Percentiles rank a stretch among this genome's conserved stretches.
Evolutionary conservation across 2,888 invertebrate genomes (phyloP).

Genomic region (Amphipoea oculea): DNA sequence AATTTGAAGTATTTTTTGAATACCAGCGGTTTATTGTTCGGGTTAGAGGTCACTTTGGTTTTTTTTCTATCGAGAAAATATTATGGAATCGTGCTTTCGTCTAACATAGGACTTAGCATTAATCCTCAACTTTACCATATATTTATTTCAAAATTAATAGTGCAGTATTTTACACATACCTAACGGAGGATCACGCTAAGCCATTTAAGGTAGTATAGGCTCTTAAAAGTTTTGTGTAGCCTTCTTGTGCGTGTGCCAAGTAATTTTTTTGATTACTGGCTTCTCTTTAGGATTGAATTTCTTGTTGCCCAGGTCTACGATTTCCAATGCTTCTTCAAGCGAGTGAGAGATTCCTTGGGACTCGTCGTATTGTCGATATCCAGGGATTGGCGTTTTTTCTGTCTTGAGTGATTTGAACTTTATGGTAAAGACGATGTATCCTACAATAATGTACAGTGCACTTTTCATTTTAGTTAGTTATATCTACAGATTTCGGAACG

Average conservation of each 20-base stretch:
- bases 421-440: not conserved
- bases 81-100: too few species aligned
- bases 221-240: not conserved
- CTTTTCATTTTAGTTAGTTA: slow-evolving; percentile 16
- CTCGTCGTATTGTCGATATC: slow-evolving; percentile 10
- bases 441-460: not conserved
- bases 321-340: not conserved
- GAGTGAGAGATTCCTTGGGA: not conserved
- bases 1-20: too few species aligned
- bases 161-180: too few species aligned
- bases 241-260: not conserved
- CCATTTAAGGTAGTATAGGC: too few species aligned
- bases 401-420: not conserved
- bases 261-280: not conserved
- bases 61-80: too few species aligned
- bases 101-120: too few species aligned
- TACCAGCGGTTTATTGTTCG: too few species aligned
- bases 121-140: too few species aligned
- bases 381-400: not conserved
- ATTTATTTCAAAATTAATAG: too few species aligned
- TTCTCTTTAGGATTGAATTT: not conserved
- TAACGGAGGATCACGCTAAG: too few species aligned
- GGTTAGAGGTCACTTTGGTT: too few species aligned
- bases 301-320: not conserved
- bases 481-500: not conserved